Conservation (phyloP, 2,113 vertebrate species). For the Riparia riparia region DNA sequence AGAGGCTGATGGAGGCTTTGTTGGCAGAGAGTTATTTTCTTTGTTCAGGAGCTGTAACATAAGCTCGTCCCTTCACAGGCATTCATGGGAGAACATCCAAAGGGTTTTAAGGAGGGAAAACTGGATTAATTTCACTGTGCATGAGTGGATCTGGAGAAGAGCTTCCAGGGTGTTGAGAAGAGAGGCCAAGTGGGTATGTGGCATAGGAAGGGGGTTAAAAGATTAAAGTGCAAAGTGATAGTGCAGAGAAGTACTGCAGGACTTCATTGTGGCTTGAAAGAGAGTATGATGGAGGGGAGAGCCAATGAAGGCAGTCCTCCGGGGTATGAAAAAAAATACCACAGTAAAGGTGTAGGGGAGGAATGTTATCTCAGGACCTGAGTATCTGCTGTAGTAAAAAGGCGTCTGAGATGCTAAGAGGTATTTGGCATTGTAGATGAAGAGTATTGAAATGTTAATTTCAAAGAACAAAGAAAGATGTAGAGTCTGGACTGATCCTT, state of each 20-base stretch:
- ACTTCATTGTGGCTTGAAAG: neutral
- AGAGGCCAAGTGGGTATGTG: neutral
- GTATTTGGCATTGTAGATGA: neutral
- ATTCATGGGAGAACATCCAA: neutral
- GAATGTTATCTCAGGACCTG: neutral
- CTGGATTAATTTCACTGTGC: neutral
- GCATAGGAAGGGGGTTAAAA: neutral
- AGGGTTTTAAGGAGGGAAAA: neutral
- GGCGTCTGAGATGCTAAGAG: neutral
- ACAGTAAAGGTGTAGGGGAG: neutral
- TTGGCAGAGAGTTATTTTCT: neutral
- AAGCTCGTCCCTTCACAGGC: neutral
- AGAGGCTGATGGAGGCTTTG: neutral
- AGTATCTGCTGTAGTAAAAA: neutral
- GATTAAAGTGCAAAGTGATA: neutral
- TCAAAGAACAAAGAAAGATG: neutral
- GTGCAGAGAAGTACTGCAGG: neutral
- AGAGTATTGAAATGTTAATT: neutral
- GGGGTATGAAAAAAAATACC: neutral
- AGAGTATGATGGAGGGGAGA: neutral
- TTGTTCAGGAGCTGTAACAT: neutral
- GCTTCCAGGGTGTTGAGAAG: neutral
- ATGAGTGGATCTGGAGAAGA: neutral
- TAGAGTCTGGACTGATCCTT: neutral
- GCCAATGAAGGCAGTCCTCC: neutral